Evolutionary conservation across 2,888 invertebrate species (phyloP).

Genomic region (Cryptocheilus praepositus): DNA sequence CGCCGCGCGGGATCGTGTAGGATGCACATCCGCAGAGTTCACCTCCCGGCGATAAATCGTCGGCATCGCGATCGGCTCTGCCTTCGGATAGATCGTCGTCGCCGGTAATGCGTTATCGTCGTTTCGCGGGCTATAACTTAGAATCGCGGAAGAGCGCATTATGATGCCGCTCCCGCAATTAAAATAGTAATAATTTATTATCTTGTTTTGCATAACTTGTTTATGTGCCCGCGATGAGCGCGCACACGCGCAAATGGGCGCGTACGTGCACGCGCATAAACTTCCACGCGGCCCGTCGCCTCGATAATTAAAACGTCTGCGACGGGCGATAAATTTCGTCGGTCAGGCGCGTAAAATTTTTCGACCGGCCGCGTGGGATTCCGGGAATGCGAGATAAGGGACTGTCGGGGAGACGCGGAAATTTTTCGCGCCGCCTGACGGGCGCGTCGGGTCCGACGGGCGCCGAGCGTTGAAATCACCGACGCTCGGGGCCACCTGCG

Average conservation of each 20-base stretch:
- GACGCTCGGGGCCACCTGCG: slow-evolving; percentile 26
- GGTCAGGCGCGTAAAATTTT: no score
- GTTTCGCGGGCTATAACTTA: slow-evolving; percentile 36
- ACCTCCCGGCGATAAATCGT: background rate
- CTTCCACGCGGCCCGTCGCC: no score
- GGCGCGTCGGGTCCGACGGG: slow-evolving; percentile 62
- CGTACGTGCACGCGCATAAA: no score
- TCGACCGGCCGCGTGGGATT: no score
- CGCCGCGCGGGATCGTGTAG: no score
- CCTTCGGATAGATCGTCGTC: slow-evolving; percentile 1
- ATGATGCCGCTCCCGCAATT: slow-evolving; percentile 38
- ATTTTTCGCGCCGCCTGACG: no score
- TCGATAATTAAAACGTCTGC: no score
- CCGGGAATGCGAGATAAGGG: no score
- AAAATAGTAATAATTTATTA: slow-evolving; percentile 57
- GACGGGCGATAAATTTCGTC: no score
- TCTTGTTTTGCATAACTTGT: slow-evolving; percentile 39
- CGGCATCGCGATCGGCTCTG: slow-evolving; percentile 9
- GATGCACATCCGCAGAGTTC: no score
- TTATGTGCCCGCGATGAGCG: slow-evolving; percentile 27
- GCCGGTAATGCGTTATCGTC: slow-evolving; percentile 47
- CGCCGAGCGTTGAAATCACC: slow-evolving; percentile 70
- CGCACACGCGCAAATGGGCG: slow-evolving; percentile 12
- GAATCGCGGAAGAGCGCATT: slow-evolving; percentile 48
- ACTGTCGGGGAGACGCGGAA: no score